Evolutionary conservation across 2,888 invertebrate species (phyloP).

Genomic region (Drosophila meridionalis): DNA sequence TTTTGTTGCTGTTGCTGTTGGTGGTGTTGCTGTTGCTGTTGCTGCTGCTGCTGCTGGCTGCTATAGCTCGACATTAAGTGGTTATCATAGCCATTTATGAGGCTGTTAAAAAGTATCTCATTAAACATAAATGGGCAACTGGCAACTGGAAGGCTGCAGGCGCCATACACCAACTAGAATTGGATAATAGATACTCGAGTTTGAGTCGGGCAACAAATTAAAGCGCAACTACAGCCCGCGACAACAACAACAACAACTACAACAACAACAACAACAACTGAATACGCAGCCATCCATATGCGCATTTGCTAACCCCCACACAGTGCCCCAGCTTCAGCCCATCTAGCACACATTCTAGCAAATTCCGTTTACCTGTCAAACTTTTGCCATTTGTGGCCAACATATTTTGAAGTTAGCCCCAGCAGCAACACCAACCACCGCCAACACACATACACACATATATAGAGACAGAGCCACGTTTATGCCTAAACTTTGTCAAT

Average conservation of each 20-base stretch:
- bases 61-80: conserved; percentile 77
- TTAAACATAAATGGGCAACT: conserved; percentile 79
- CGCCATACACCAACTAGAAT: conserved; percentile 54
- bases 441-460: neutral
- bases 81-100: conserved; percentile 81
- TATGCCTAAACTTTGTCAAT: conserved; percentile 81
- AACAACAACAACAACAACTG: conserved; percentile 16
- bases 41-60: conserved; percentile 30
- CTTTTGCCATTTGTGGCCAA: conserved; percentile 81
- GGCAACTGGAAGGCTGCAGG: conserved; percentile 13
- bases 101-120: conserved; percentile 82
- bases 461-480: conserved; percentile 72
- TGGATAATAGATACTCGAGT: conserved; percentile 63
- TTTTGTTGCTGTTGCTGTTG: conserved; percentile 64
- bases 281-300: conserved; percentile 19
- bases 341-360: conserved; percentile 58
- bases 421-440: conserved; percentile 29
- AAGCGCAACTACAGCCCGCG: conserved; percentile 32
- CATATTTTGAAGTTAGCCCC: conserved; percentile 78
- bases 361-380: conserved; percentile 81
- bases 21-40: conserved; percentile 12
- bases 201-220: conserved; percentile 48
- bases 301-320: conserved; percentile 24
- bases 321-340: neutral
- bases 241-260: conserved; percentile 10